Percentiles rank a stretch among this genome's conserved stretches.
Evolutionary conservation across 2,888 invertebrate genomes (phyloP).

Genomic region (Ophraella communa): DNA sequence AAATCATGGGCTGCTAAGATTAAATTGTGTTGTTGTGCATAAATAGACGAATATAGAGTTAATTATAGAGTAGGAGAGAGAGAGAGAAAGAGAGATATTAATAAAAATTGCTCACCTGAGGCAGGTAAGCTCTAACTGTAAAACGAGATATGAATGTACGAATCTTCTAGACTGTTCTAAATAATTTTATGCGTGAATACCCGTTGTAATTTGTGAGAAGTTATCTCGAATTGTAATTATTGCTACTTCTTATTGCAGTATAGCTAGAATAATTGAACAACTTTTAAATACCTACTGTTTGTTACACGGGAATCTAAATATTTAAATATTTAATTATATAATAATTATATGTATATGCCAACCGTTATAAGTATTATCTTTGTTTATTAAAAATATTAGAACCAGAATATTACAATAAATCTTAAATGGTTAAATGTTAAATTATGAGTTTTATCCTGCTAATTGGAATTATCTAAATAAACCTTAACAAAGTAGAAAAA

Average conservation of each 20-base stretch:
- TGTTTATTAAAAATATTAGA: too few species aligned
- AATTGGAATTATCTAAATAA: too few species aligned
- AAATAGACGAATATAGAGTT: slow-evolving; percentile 43
- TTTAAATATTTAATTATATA: too few species aligned
- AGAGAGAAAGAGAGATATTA: neutral
- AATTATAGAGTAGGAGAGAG: slow-evolving; percentile 32
- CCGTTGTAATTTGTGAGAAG: slow-evolving; percentile 17
- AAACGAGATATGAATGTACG: slow-evolving; percentile 29
- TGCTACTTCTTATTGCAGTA: neutral
- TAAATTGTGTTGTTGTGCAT: slow-evolving; percentile 41
- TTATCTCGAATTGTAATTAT: slow-evolving; percentile 8
- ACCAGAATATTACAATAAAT: too few species aligned
- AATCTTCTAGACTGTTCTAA: slow-evolving; percentile 23
- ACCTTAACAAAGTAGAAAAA: too few species aligned
- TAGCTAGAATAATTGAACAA: neutral
- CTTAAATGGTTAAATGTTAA: too few species aligned
- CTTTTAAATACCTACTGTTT: neutral
- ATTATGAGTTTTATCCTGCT: too few species aligned
- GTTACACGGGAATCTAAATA: neutral
- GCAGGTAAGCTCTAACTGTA: slow-evolving; percentile 34
- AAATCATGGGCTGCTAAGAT: slow-evolving; percentile 44
- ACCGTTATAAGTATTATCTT: too few species aligned
- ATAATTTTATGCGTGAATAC: slow-evolving; percentile 27
- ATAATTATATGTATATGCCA: too few species aligned
- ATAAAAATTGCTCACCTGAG: slow-evolving; percentile 37